Percentiles rank a stretch among this genome's conserved stretches.
Conservation (phyloP, 2,113 vertebrate species). For the Aspidoscelis tigris region DNA sequence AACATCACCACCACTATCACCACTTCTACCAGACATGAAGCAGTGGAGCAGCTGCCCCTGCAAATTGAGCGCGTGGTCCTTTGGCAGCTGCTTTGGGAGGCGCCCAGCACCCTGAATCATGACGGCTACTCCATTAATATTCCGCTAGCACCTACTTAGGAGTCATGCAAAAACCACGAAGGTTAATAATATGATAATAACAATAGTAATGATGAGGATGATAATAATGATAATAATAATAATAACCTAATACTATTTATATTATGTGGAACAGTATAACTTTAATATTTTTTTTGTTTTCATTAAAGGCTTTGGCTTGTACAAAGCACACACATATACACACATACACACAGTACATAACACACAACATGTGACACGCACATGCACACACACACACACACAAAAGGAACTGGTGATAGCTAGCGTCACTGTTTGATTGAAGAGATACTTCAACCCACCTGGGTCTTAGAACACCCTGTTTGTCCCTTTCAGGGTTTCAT, state of each 20-base stretch:
- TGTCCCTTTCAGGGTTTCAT: constrained; percentile 56
- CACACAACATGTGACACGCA: too few relatives aligned
- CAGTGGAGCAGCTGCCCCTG: constrained; percentile 11
- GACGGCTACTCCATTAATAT: constrained; percentile 78
- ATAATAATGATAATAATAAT: neutral
- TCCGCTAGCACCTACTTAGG: constrained; percentile 76
- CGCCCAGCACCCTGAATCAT: constrained; percentile 74
- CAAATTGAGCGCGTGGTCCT: constrained; percentile 39
- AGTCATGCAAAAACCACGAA: constrained; percentile 72
- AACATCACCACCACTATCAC: constrained; percentile 99
- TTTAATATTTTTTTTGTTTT: constrained; percentile 45
- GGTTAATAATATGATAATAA: neutral
- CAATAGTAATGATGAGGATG: neutral
- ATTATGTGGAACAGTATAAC: constrained; percentile 71
- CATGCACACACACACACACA: too few relatives aligned
- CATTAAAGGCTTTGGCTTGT: constrained; percentile 55
- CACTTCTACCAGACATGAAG: constrained; percentile 97
- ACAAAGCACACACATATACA: neutral
- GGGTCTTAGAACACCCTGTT: constrained; percentile 48
- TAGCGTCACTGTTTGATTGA: neutral
- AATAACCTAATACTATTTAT: constrained; percentile 77
- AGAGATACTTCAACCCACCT: constrained; percentile 61
- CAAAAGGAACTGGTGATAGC: too few relatives aligned
- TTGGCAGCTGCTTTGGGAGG: constrained; percentile 53
- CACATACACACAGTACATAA: neutral